These are phyloP conservation scores for Macrosteles quadrilineatus DNA, from an alignment of 1,140 invertebrate species.

Conservation along the genomic window DNA sequence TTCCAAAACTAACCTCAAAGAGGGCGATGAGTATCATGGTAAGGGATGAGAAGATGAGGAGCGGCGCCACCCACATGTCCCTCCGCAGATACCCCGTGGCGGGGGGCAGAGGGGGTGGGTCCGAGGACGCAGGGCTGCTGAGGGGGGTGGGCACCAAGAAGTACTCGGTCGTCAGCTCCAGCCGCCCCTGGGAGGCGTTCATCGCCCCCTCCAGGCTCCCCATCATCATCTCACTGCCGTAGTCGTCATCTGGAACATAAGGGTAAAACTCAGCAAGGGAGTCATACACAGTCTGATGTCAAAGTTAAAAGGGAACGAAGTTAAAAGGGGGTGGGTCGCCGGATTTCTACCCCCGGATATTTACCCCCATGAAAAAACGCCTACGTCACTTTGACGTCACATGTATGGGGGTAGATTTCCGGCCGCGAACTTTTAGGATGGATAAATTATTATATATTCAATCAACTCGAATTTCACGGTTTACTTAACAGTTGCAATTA, in stretches of 20 bases:
- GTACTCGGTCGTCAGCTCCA: conserved; percentile 43
- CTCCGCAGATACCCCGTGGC: conserved; percentile 35
- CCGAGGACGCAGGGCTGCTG: background rate
- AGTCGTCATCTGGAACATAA: conserved; percentile 11
- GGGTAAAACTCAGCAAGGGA: no score
- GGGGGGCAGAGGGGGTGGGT: conserved; percentile 10
- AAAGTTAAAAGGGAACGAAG: no score
- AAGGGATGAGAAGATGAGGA: conserved; percentile 43
- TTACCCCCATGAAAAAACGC: no score
- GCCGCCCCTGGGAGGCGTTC: conserved; percentile 32
- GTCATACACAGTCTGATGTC: no score
- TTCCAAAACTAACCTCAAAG: conserved; percentile 46
- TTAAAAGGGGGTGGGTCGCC: no score
- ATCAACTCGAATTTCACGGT: no score
- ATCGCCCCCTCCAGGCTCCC: conserved; percentile 5
- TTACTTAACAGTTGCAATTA: no score
- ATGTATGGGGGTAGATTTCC: no score
- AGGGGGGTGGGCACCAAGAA: conserved; percentile 39
- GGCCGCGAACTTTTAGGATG: no score
- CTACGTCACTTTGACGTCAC: no score
- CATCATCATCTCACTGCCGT: conserved; percentile 8
- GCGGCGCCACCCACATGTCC: conserved; percentile 44
- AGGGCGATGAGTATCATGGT: conserved; percentile 44
- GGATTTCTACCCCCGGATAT: no score
- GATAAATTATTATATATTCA: no score